Evolutionary conservation across 2,797 vertebrate genomes (phyloP).

Genomic region (Hydrolagus colliei): DNA sequence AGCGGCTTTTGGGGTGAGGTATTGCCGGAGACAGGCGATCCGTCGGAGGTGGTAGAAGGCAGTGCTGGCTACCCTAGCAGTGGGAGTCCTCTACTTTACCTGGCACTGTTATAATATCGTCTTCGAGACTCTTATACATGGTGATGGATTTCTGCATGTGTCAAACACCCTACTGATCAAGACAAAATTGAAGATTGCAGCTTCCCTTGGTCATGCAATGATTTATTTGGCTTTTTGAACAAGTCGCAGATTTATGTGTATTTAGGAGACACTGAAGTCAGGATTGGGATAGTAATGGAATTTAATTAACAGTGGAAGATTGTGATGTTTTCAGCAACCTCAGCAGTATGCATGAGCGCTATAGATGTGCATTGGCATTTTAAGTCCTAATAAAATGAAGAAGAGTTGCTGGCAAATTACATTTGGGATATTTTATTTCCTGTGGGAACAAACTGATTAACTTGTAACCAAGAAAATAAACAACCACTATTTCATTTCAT

Average conservation of each 20-base stretch:
- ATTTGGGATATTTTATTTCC: slow-evolving; percentile 5
- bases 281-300: neutral
- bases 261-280: neutral
- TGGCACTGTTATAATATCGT: no score
- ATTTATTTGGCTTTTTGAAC: neutral
- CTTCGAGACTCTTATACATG: no score
- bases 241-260: neutral
- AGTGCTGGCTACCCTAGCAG: no score
- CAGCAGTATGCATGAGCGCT: slow-evolving; percentile 14
- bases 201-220: neutral
- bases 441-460: slow-evolving; percentile 15
- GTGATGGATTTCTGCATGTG: no score
- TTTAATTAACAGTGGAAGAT: neutral
- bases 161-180: no score
- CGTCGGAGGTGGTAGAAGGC: no score
- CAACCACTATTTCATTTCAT: neutral
- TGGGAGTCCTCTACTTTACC: no score
- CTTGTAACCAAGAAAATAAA: neutral
- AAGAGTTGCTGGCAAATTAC: neutral
- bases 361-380: slow-evolving; percentile 15
- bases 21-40: no score
- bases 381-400: slow-evolving; percentile 17
- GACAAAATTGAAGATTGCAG: no score
- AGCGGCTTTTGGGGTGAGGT: no score
- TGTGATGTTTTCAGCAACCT: neutral